Evolutionary conservation across 2,888 invertebrate species (phyloP).

Genomic region (Drosophila paracracens): DNA sequence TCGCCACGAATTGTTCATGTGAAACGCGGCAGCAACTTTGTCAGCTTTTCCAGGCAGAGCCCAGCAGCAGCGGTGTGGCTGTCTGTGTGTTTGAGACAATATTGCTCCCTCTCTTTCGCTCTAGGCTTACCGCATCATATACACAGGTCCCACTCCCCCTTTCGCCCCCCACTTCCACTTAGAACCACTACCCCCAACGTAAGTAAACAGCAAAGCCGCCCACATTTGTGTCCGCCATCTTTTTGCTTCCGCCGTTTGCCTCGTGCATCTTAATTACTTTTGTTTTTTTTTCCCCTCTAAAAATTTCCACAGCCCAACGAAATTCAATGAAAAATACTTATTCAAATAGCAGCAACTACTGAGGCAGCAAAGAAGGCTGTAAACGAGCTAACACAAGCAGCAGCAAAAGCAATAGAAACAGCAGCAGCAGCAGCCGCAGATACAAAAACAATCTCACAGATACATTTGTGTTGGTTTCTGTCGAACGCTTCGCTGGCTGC

Average conservation of each 20-base stretch:
- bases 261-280: conserved; percentile 80
- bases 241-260: conserved; percentile 79
- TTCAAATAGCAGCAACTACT: conserved; percentile 70
- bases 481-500: conserved; percentile 79
- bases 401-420: conserved; percentile 21
- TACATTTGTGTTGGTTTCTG: conserved; percentile 64
- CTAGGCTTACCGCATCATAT: conserved; percentile 16
- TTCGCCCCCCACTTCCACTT: conserved; percentile 3
- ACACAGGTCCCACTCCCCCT: not conserved
- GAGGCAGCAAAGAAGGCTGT: conserved; percentile 70
- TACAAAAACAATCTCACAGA: conserved; percentile 53
- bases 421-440: conserved; percentile 24
- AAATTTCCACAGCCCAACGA: conserved; percentile 78
- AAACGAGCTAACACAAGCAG: conserved; percentile 64
- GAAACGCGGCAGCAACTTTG: conserved; percentile 57
- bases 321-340: conserved; percentile 81
- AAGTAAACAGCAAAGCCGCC: conserved; percentile 54
- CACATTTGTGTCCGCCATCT: conserved; percentile 73
- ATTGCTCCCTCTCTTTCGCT: conserved; percentile 15
- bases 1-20: conserved; percentile 80
- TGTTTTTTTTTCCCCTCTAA: conserved; percentile 48
- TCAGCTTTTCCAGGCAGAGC: conserved; percentile 57
- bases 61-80: not conserved
- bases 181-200: not conserved
- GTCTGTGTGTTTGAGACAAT: conserved; percentile 21